Evolutionary conservation across 2,888 invertebrate genomes (phyloP).

Genomic region (Ligdia adustata): DNA sequence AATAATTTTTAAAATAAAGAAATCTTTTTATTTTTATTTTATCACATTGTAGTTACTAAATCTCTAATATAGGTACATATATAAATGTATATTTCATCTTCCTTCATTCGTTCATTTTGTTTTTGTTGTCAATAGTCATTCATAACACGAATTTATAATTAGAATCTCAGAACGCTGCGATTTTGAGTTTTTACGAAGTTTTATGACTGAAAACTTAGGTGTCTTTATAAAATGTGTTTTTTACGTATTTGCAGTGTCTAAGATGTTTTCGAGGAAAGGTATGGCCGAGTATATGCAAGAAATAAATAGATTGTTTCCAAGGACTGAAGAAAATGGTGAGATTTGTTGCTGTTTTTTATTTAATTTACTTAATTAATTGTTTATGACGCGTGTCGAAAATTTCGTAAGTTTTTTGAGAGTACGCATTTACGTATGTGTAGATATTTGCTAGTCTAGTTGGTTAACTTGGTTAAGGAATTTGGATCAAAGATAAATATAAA

Average conservation of each 20-base stretch:
- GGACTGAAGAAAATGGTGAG: not conserved
- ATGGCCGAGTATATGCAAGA: not conserved
- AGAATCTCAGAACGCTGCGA: too few relatives aligned
- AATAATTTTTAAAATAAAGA: too few relatives aligned
- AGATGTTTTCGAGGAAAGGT: not conserved
- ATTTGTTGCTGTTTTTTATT: not conserved
- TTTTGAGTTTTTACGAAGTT: too few relatives aligned
- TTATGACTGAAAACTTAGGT: too few relatives aligned
- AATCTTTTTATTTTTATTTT: too few relatives aligned
- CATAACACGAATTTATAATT: too few relatives aligned
- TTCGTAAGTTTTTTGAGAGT: not conserved
- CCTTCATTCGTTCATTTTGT: too few relatives aligned
- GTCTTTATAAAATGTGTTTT: not conserved
- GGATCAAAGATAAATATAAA: not conserved
- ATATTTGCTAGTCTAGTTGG: too few relatives aligned
- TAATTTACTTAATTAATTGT: not conserved
- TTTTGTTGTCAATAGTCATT: too few relatives aligned
- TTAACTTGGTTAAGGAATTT: not conserved
- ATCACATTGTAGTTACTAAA: too few relatives aligned
- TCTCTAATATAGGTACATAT: not conserved
- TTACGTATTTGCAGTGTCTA: not conserved
- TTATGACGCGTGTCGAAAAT: not conserved
- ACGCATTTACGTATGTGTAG: too few relatives aligned
- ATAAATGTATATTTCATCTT: not conserved
- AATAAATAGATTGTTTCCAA: not conserved